Percentiles rank a stretch among this genome's conserved stretches.
Evolutionary conservation across 53 echinoderm and acorn worm genomes (phyloP).

Genomic region (Astropecten irregularis): DNA sequence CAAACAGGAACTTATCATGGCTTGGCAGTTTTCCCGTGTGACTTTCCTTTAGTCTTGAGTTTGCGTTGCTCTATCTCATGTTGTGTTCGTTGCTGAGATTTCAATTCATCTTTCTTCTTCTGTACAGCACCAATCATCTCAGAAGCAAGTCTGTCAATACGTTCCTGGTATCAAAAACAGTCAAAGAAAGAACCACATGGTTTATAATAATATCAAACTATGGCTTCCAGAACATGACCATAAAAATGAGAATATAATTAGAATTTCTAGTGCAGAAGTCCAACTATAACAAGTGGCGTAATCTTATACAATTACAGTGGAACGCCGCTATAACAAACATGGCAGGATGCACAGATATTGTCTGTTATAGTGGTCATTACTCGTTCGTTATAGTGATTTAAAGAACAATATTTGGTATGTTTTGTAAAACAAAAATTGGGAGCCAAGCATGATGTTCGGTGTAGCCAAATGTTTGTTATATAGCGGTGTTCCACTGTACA

Average conservation of each 20-base stretch:
- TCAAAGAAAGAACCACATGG: not conserved
- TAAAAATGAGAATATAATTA: not conserved
- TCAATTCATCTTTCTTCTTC: slow-evolving; percentile 23
- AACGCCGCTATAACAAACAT: too few species aligned
- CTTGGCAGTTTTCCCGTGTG: slow-evolving; percentile 40
- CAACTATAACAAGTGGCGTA: not conserved
- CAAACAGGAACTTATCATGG: too few species aligned
- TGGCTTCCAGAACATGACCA: not conserved
- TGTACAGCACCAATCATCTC: slow-evolving; percentile 70
- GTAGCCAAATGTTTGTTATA: too few species aligned
- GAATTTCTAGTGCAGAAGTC: not conserved
- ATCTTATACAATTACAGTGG: too few species aligned
- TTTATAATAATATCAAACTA: not conserved
- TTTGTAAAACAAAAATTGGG: too few species aligned
- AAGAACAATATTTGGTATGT: too few species aligned
- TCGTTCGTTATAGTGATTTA: too few species aligned
- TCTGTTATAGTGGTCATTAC: too few species aligned
- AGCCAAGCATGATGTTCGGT: too few species aligned
- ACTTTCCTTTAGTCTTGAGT: slow-evolving; percentile 67
- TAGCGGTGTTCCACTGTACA: too few species aligned
- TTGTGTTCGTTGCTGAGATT: slow-evolving; percentile 11
- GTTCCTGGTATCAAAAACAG: slow-evolving; percentile 49
- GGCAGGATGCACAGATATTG: too few species aligned
- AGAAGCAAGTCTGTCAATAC: slow-evolving; percentile 66
- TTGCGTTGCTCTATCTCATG: slow-evolving; percentile 32